These are phyloP conservation scores for Procavia capensis DNA, from an alignment of 2,113 vertebrate species.

Conservation along the genomic window DNA sequence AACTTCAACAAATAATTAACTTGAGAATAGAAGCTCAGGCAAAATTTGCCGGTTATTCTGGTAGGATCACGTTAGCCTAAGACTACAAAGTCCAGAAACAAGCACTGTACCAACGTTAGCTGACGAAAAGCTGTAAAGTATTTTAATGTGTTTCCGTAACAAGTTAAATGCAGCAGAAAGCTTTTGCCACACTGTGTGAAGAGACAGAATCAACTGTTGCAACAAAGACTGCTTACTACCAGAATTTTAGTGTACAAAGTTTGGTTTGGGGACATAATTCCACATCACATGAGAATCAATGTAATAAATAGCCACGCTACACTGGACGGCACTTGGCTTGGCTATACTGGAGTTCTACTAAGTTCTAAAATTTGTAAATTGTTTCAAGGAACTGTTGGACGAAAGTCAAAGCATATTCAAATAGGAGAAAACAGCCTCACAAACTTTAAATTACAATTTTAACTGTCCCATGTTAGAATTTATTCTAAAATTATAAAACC, in stretches of 20 bases:
- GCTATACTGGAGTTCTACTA: not conserved
- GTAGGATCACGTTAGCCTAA: not conserved
- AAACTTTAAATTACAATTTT: not conserved
- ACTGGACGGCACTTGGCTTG: too few relatives aligned
- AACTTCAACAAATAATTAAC: constrained; percentile 20
- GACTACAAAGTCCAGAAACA: not conserved
- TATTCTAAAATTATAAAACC: constrained; percentile 17
- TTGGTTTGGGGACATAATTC: constrained; percentile 4
- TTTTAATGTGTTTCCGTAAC: constrained; percentile 19
- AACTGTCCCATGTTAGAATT: not conserved
- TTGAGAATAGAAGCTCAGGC: constrained; percentile 23
- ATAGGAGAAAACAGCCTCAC: not conserved
- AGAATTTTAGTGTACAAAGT: not conserved
- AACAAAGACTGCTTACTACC: not conserved
- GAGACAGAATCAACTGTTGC: not conserved
- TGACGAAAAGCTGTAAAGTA: constrained; percentile 40
- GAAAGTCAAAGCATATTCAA: constrained; percentile 45
- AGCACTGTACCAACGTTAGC: not conserved
- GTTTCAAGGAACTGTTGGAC: not conserved
- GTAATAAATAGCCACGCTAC: not conserved
- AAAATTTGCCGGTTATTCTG: constrained; percentile 48
- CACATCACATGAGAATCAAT: not conserved
- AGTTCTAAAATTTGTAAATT: not conserved
- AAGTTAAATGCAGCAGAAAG: constrained; percentile 26
- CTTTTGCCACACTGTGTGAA: not conserved